phyloP scores from a whole-genome alignment of 1,140 invertebrate genomes.

The Ceratosolen solmsi region DNA sequence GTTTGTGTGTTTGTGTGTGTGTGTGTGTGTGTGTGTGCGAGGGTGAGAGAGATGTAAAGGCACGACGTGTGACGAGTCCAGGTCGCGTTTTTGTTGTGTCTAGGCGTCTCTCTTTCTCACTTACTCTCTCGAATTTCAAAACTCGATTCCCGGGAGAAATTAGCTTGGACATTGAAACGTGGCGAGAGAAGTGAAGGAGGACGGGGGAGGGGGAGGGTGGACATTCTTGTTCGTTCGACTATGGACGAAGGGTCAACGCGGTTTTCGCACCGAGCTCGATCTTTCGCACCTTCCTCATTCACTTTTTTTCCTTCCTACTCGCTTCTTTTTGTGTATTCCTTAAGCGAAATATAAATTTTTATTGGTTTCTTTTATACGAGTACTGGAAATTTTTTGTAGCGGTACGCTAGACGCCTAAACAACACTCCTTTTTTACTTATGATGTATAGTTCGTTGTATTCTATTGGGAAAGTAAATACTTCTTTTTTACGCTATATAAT shows the following conservation, averaged over 20 bases:
- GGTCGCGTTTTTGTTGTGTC: conserved; percentile 25
- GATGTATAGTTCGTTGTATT: conserved; percentile 23
- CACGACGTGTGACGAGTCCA: conserved; percentile 56
- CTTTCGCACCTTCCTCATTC: conserved; percentile 23
- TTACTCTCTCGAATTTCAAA: conserved; percentile 63
- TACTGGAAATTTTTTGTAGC: conserved; percentile 1
- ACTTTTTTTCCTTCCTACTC: background rate
- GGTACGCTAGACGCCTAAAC: conserved; percentile 17
- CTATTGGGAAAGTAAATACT: background rate
- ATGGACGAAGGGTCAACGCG: conserved; percentile 34
- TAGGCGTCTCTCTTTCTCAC: conserved; percentile 51
- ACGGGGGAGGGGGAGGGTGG: background rate
- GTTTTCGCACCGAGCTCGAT: conserved; percentile 24
- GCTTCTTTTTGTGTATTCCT: background rate
- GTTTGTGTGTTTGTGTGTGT: conserved; percentile 9
- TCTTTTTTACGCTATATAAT: conserved; percentile 17
- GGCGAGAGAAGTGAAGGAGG: conserved; percentile 24
- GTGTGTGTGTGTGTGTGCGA: conserved; percentile 18
- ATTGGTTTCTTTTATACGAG: conserved; percentile 36
- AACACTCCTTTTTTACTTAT: conserved; percentile 32
- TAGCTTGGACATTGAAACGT: conserved; percentile 64
- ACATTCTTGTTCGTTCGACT: conserved; percentile 28
- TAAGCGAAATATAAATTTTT: conserved; percentile 31
- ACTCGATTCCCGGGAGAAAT: conserved; percentile 66
- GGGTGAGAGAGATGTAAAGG: conserved; percentile 13